These are phyloP conservation scores for Diachasma alloeum DNA, from an alignment of 1,140 invertebrate genomes.

Conservation along the genomic window DNA sequence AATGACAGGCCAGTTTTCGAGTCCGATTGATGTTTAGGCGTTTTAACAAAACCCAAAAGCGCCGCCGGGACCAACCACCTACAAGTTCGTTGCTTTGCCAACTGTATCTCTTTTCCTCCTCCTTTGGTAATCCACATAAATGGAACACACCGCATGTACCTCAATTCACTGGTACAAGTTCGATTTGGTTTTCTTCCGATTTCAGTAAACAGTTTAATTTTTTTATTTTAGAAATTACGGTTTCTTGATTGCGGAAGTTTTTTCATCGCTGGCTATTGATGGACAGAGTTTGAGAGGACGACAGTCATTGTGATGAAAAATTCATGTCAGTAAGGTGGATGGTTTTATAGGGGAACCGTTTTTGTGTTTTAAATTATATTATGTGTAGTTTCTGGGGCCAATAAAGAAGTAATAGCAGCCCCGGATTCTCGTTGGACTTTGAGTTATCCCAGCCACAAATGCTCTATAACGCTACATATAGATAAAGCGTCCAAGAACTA, in stretches of 20 bases:
- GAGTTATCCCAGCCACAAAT: conserved; percentile 9
- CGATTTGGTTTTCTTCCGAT: background rate
- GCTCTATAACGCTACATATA: background rate
- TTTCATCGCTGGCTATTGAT: background rate
- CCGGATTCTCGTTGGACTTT: conserved; percentile 17
- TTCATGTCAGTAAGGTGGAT: conserved; percentile 8
- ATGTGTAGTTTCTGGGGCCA: conserved; percentile 13
- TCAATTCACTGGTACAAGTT: background rate
- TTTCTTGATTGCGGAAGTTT: no score
- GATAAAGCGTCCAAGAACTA: no score
- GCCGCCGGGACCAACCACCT: conserved; percentile 32
- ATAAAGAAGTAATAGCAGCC: conserved; percentile 35
- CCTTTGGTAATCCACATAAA: background rate
- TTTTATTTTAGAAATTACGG: no score
- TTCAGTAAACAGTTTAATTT: no score
- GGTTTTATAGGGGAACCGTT: background rate
- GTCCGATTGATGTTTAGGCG: conserved; percentile 62
- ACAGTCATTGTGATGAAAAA: conserved; percentile 26
- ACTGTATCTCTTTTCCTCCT: conserved; percentile 9
- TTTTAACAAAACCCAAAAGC: conserved; percentile 56
- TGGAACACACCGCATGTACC: background rate
- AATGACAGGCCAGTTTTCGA: conserved; percentile 63
- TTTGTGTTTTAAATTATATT: conserved; percentile 4
- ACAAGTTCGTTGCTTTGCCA: conserved; percentile 24
- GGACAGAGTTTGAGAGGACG: background rate